These are phyloP conservation scores for Arizona elegans DNA, from an alignment of 2,113 vertebrate species.

Conservation along the genomic window DNA sequence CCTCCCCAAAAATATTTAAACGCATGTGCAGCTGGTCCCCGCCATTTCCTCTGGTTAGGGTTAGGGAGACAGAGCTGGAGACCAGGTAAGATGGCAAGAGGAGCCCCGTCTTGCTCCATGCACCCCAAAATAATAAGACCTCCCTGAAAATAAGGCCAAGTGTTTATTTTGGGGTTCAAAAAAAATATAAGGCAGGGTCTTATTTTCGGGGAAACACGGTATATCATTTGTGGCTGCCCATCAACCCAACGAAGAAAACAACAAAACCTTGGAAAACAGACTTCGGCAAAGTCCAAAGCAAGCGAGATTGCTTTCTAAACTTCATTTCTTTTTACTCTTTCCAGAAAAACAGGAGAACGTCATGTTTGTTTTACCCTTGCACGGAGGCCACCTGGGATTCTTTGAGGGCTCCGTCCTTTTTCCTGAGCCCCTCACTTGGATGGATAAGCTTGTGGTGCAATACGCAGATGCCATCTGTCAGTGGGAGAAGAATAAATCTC, in stretches of 20 bases:
- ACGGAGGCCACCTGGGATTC: slow-evolving; percentile 96
- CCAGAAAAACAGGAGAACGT: slow-evolving; percentile 92
- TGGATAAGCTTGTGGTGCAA: slow-evolving; percentile 97
- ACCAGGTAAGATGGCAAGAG: too few species aligned
- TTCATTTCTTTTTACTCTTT: slow-evolving; percentile 30
- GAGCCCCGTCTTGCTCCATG: too few species aligned
- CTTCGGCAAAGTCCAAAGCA: background rate
- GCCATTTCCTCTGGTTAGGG: too few species aligned
- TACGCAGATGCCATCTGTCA: slow-evolving; percentile 93
- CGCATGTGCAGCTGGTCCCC: too few species aligned
- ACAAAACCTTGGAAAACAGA: background rate
- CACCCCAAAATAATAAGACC: too few species aligned
- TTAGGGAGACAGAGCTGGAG: too few species aligned
- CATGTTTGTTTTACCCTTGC: slow-evolving; percentile 89
- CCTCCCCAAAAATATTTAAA: too few species aligned
- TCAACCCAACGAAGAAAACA: background rate
- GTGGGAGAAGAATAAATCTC: slow-evolving; percentile 91
- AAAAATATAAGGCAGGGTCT: too few species aligned
- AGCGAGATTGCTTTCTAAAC: background rate
- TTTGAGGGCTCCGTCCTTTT: slow-evolving; percentile 97
- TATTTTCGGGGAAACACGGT: too few species aligned
- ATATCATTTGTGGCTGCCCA: background rate
- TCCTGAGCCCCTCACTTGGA: slow-evolving; percentile 96
- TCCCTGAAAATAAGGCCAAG: too few species aligned
- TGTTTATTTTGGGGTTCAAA: too few species aligned